Evolutionary conservation across 2,888 invertebrate species (phyloP).

Genomic region (Brenthis hecate): DNA sequence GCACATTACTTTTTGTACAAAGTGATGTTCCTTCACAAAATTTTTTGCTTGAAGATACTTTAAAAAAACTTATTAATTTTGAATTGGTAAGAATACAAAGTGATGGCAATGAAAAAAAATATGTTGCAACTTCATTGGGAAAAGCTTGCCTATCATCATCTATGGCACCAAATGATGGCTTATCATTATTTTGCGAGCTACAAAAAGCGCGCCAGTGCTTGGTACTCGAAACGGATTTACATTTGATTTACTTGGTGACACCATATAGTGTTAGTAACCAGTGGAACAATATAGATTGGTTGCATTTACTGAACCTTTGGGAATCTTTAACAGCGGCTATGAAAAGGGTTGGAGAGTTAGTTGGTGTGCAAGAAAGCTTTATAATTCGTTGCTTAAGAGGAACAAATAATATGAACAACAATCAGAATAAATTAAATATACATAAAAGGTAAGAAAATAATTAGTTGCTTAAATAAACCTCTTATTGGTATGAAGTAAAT

Average conservation of each 20-base stretch:
- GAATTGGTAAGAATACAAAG: slow-evolving; percentile 89
- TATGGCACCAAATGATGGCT: slow-evolving; percentile 96
- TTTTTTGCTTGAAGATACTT: slow-evolving; percentile 73
- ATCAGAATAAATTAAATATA: slow-evolving; percentile 81
- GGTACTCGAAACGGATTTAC: slow-evolving; percentile 96
- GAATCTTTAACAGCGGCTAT: slow-evolving; percentile 89
- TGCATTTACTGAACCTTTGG: slow-evolving; percentile 90
- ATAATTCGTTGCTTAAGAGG: slow-evolving; percentile 90
- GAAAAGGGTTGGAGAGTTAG: slow-evolving; percentile 92
- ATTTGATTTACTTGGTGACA: slow-evolving; percentile 97
- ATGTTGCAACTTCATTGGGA: slow-evolving; percentile 92
- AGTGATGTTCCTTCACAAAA: slow-evolving; percentile 52
- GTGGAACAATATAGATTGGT: slow-evolving; percentile 91
- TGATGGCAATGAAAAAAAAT: slow-evolving; percentile 74
- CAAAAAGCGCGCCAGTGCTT: slow-evolving; percentile 94
- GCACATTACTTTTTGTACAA: slow-evolving; percentile 85
- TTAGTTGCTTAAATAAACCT: background rate
- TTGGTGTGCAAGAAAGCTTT: slow-evolving; percentile 94
- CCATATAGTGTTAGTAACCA: slow-evolving; percentile 94
- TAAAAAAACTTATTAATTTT: slow-evolving; percentile 88
- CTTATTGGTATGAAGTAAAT: background rate
- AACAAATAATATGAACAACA: slow-evolving; percentile 80
- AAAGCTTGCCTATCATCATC: slow-evolving; percentile 96
- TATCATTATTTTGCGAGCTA: slow-evolving; percentile 93
- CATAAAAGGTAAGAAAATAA: slow-evolving; percentile 81